These are phyloP conservation scores for Lamprologus tigripictilis DNA, from an alignment of 2,113 vertebrate genomes.

Conservation along the genomic window DNA sequence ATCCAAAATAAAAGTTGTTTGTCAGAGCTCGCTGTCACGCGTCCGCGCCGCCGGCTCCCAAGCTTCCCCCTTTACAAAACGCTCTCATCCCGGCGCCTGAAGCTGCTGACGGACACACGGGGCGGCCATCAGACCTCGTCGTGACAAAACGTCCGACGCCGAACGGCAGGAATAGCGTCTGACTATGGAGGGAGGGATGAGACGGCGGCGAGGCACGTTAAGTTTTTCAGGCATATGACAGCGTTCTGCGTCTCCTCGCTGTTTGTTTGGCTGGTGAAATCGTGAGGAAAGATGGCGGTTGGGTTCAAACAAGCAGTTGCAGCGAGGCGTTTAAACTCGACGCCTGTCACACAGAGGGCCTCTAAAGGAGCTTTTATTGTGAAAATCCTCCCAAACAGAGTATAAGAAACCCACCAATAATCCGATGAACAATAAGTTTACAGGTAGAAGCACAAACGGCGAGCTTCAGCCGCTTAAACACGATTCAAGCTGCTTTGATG, in stretches of 20 bases:
- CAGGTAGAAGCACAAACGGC: not conserved
- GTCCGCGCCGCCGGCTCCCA: too few relatives aligned
- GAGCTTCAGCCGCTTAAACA: not conserved
- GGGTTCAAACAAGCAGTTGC: fast-evolving
- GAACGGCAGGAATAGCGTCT: not conserved
- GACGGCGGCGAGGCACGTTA: not conserved
- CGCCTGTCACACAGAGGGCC: not conserved
- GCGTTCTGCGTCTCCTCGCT: not conserved
- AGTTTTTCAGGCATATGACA: not conserved
- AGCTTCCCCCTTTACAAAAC: not conserved
- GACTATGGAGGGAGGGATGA: not conserved
- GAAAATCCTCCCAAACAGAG: not conserved
- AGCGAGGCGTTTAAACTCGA: not conserved
- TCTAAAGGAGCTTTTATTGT: not conserved
- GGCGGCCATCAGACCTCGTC: not conserved
- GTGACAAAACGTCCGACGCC: not conserved
- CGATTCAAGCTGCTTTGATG: not conserved
- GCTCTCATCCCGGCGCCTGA: not conserved
- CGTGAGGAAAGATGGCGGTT: not conserved
- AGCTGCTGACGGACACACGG: not conserved
- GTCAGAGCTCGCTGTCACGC: not conserved
- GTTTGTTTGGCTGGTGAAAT: not conserved
- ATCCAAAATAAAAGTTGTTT: not conserved
- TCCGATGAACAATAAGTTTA: not conserved
- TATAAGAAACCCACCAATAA: not conserved